Percentiles rank a stretch among this genome's conserved stretches.
These are phyloP conservation scores for Rhadina sibilatrix DNA, from an alignment of 2,113 vertebrate species.

Conservation along the genomic window DNA sequence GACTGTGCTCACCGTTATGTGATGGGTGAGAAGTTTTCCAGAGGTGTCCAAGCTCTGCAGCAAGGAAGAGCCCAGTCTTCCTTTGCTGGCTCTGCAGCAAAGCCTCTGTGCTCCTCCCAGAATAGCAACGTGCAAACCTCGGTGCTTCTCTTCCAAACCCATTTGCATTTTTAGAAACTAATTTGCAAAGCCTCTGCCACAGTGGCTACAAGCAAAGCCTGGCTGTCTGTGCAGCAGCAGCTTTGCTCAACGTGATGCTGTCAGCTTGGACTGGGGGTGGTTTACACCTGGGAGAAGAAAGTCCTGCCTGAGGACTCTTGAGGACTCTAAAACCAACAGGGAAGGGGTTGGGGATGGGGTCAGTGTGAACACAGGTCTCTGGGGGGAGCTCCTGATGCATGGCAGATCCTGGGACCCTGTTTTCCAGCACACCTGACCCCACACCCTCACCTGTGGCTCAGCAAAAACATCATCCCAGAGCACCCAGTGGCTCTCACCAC, in stretches of 20 bases:
- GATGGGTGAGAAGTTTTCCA: background rate
- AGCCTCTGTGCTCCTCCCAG: background rate
- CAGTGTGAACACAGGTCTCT: background rate
- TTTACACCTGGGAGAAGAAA: background rate
- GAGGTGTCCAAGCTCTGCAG: background rate
- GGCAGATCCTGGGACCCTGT: background rate
- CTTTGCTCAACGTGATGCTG: background rate
- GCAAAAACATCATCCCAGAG: background rate
- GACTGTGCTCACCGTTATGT: background rate
- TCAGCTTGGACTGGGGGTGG: background rate
- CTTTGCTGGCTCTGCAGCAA: background rate
- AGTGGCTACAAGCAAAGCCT: background rate
- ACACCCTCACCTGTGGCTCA: background rate
- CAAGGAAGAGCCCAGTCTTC: background rate
- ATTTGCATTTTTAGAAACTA: conserved; percentile 23
- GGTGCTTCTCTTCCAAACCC: conserved; percentile 26
- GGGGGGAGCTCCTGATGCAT: conserved; percentile 11
- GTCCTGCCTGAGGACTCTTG: background rate
- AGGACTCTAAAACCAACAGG: background rate
- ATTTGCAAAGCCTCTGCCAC: conserved; percentile 20
- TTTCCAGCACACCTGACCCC: background rate
- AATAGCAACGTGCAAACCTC: conserved; percentile 13
- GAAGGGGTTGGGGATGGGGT: background rate
- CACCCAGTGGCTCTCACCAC: background rate
- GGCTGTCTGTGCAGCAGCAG: background rate